Evolutionary conservation across 92 coral and sea anemone species (phyloP).

Genomic region (Paragorgia papillata): DNA sequence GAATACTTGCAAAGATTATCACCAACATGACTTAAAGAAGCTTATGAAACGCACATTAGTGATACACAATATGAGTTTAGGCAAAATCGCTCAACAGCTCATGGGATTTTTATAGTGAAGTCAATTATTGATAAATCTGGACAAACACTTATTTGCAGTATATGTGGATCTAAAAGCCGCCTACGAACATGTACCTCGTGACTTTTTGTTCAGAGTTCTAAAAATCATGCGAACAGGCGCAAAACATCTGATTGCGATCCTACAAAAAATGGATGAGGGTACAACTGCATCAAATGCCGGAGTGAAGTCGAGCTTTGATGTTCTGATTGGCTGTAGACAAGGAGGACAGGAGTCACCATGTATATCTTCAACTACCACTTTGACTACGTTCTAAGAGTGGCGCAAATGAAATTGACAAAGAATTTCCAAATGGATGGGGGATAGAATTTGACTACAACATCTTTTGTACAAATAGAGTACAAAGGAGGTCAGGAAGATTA

Average conservation of each 20-base stretch:
- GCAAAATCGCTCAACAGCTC: no score
- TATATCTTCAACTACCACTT: no score
- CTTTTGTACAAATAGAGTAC: conserved; percentile 11
- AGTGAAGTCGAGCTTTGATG: conserved; percentile 18
- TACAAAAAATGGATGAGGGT: conserved; percentile 30
- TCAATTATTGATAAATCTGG: conserved; percentile 30
- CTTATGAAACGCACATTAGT: no score
- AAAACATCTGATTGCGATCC: conserved; percentile 28
- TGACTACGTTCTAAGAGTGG: no score
- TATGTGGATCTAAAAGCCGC: conserved; percentile 47
- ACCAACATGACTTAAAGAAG: no score
- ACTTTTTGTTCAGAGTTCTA: conserved; percentile 36
- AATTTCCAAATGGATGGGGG: conserved; percentile 40
- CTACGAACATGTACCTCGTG: conserved; percentile 56
- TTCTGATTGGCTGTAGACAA: conserved; percentile 40
- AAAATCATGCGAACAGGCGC: conserved; percentile 40
- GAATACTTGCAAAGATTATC: no score
- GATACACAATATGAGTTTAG: no score
- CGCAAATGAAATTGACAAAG: conserved; percentile 40
- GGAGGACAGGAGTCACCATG: conserved; percentile 38
- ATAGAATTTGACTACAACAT: conserved; percentile 23
- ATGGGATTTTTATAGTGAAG: neutral
- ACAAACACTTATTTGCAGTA: conserved; percentile 12
- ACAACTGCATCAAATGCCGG: conserved; percentile 25
- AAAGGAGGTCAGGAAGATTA: conserved; percentile 26